A percentile compares a stretch with the other conserved stretches of the same genome.
phyloP scores from a whole-genome alignment of 1,140 invertebrate genomes.

The Bombus ignitus region DNA sequence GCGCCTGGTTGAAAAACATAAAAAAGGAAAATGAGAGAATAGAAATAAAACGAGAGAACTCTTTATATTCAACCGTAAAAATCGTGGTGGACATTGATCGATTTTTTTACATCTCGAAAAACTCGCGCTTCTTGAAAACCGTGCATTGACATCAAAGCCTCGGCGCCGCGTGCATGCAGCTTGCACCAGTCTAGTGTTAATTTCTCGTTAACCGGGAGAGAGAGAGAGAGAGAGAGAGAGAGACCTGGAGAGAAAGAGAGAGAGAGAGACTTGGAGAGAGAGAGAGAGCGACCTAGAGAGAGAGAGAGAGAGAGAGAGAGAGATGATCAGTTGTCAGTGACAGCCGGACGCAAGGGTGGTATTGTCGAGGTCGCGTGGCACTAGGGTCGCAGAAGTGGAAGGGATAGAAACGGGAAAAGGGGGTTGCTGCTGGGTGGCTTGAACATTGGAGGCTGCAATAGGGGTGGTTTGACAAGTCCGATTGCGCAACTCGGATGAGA shows the following conservation, averaged over 20 bases:
- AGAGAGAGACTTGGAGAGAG: too few relatives aligned
- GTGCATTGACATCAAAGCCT: slow-evolving; percentile 4
- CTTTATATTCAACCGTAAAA: background rate
- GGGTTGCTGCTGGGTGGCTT: slow-evolving; percentile 38
- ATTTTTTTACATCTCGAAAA: background rate
- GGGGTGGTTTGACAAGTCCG: slow-evolving; percentile 52
- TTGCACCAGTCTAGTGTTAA: slow-evolving; percentile 59
- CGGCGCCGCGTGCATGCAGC: slow-evolving; percentile 19
- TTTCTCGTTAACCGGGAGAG: slow-evolving; percentile 61
- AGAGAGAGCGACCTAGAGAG: too few relatives aligned
- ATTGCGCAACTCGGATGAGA: slow-evolving; percentile 34
- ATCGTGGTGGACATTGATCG: background rate
- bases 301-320: background rate
- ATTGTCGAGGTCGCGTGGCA: slow-evolving; percentile 70
- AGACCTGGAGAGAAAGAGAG: background rate
- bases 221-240: background rate
- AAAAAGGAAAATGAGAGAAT: background rate
- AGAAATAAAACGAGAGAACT: background rate
- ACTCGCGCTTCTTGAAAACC: background rate
- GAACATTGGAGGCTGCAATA: slow-evolving; percentile 38
- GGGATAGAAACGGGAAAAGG: slow-evolving; percentile 20
- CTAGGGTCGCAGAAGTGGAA: slow-evolving; percentile 44
- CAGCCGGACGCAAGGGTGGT: slow-evolving; percentile 66
- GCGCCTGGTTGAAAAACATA: too few relatives aligned
- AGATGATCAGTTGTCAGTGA: slow-evolving; percentile 66